Conservation (phyloP, 2,888 invertebrate species). For the Ptychoptera albimana region DNA sequence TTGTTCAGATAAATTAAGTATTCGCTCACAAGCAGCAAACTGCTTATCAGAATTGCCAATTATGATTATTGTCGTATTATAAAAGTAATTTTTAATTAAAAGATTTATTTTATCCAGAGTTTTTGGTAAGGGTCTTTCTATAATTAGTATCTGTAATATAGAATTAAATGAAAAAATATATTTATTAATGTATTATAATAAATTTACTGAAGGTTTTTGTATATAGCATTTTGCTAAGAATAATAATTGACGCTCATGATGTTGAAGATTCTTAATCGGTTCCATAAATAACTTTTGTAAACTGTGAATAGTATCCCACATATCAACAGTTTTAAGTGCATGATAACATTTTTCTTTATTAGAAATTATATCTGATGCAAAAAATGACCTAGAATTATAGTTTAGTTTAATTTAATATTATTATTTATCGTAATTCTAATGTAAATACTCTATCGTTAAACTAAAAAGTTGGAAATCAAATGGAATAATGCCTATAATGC, state of each 20-base stretch:
- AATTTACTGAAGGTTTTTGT: neutral
- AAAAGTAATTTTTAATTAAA: conserved; percentile 3
- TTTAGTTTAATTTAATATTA: too few species aligned
- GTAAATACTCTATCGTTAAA: conserved; percentile 2
- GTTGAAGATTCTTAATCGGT: neutral
- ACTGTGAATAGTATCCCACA: neutral
- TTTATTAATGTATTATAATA: neutral
- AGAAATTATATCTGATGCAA: too few species aligned
- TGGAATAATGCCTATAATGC: conserved; percentile 2
- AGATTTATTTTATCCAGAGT: conserved; percentile 4
- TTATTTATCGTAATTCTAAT: too few species aligned
- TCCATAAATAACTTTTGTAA: conserved; percentile 1
- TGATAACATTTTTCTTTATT: too few species aligned
- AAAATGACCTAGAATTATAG: too few species aligned
- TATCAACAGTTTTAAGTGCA: too few species aligned
- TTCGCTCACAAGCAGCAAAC: conserved; percentile 5
- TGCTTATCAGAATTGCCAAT: conserved; percentile 4
- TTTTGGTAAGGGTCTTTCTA: conserved; percentile 6
- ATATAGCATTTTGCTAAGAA: conserved; percentile 1
- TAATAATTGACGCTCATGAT: conserved; percentile 1
- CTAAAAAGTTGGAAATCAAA: conserved; percentile 2
- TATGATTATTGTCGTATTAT: conserved; percentile 6
- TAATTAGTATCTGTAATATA: conserved; percentile 3
- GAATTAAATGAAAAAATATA: neutral
- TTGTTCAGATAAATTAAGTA: conserved; percentile 3